phyloP scores from a whole-genome alignment of 2,113 vertebrate genomes.

The Campylomormyrus tamandua region DNA sequence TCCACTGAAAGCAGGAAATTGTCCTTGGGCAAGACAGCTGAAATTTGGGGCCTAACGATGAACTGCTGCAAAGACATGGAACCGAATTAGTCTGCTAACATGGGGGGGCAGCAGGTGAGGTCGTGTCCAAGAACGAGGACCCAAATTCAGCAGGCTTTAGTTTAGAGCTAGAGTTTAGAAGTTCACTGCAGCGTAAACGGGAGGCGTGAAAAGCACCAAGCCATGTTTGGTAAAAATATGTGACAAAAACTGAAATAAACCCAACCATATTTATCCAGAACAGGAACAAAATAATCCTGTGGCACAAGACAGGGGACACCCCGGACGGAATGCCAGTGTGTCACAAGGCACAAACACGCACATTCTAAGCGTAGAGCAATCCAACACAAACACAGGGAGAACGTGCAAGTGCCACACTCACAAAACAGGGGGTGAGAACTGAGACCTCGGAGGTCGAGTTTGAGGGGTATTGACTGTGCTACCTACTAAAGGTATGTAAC shows the following conservation, averaged over 20 bases:
- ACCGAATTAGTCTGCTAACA: background rate
- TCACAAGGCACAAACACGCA: background rate
- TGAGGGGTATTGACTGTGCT: background rate
- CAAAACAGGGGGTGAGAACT: background rate
- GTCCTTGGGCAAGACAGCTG: background rate
- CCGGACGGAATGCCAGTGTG: background rate
- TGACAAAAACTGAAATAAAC: background rate
- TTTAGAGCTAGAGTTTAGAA: background rate
- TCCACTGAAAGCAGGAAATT: background rate
- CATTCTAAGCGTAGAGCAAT: background rate
- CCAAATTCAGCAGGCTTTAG: background rate
- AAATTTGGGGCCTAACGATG: background rate
- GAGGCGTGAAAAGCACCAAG: background rate
- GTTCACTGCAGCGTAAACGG: background rate
- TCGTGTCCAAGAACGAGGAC: background rate
- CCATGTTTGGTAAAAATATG: background rate
- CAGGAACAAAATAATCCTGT: background rate
- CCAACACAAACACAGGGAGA: background rate
- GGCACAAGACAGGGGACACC: background rate
- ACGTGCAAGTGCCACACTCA: background rate
- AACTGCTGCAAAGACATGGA: background rate
- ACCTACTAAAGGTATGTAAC: background rate
- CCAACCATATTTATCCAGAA: background rate
- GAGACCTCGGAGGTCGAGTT: background rate
- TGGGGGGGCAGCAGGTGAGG: background rate